These are phyloP conservation scores for Acrobasis consociella DNA, from an alignment of 2,888 invertebrate genomes.

Conservation along the genomic window DNA sequence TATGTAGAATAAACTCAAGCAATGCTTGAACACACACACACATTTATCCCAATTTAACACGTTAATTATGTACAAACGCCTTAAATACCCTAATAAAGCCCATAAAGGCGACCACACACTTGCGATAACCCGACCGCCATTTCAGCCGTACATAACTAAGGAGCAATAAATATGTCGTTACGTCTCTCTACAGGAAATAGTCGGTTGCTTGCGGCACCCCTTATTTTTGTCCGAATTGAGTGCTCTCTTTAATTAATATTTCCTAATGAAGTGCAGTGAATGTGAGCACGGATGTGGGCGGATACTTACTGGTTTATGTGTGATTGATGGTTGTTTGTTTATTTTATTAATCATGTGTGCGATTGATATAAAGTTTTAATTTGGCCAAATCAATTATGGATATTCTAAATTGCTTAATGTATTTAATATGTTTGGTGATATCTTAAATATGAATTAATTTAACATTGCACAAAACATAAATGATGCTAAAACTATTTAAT, in stretches of 20 bases:
- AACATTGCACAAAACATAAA: no score
- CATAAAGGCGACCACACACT: conserved; percentile 39
- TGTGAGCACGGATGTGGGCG: conserved; percentile 27
- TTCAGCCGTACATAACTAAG: conserved; percentile 52
- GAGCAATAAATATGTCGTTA: conserved; percentile 58
- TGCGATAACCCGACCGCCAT: conserved; percentile 38
- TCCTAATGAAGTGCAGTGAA: conserved; percentile 41
- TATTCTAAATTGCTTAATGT: no score
- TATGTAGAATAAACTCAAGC: background rate
- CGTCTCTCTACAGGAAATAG: conserved; percentile 53
- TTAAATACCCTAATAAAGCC: conserved; percentile 21
- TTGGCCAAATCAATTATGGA: no score
- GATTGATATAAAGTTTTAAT: no score
- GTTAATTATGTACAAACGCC: background rate
- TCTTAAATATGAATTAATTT: no score
- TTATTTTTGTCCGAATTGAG: conserved; percentile 52
- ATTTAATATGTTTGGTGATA: no score
- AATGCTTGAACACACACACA: background rate
- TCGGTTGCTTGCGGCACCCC: conserved; percentile 33
- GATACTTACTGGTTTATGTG: conserved; percentile 7
- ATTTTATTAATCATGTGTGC: background rate
- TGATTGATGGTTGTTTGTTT: conserved; percentile 19
- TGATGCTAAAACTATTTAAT: no score
- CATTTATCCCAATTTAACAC: background rate
- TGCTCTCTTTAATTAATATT: conserved; percentile 53